Evolutionary conservation across 2,888 invertebrate genomes (phyloP).

Genomic region (Prosapia bicincta): DNA sequence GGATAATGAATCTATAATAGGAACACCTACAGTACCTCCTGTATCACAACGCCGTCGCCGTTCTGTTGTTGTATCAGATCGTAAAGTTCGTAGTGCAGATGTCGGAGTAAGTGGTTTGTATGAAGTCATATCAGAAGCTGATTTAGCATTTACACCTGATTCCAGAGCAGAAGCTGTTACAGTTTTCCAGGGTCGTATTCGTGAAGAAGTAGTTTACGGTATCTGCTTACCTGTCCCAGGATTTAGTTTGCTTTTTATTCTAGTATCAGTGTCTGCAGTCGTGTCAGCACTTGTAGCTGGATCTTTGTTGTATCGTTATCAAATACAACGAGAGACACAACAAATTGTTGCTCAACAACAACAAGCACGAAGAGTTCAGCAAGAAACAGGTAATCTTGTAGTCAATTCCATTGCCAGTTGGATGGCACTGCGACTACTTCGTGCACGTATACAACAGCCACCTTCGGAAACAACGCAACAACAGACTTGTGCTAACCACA

Average conservation of each 20-base stretch:
- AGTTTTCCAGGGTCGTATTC: conserved; percentile 81
- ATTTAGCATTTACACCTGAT: conserved; percentile 85
- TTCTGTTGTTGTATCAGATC: conserved; percentile 61
- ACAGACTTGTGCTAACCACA: conserved; percentile 35
- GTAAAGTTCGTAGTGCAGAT: conserved; percentile 77
- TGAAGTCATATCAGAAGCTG: conserved; percentile 89
- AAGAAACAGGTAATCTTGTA: conserved; percentile 49
- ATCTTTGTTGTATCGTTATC: conserved; percentile 71
- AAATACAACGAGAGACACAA: conserved; percentile 66
- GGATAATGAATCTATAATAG: conserved; percentile 28
- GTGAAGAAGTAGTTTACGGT: conserved; percentile 82
- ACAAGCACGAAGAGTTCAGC: conserved; percentile 49
- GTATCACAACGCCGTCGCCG: conserved; percentile 55
- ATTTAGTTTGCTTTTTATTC: conserved; percentile 83
- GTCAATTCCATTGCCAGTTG: conserved; percentile 66
- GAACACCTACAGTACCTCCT: conserved; percentile 46
- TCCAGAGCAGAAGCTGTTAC: conserved; percentile 75
- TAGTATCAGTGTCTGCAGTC: conserved; percentile 82
- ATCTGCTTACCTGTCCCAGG: conserved; percentile 88
- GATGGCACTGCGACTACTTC: conserved; percentile 66
- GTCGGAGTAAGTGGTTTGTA: conserved; percentile 88
- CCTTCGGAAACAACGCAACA: conserved; percentile 33
- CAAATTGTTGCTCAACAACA: conserved; percentile 38
- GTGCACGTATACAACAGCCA: conserved; percentile 43
- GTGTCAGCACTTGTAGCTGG: conserved; percentile 85